Evolutionary conservation across 1,140 invertebrate species (phyloP), one percentile per base, ranked within the genome.

Genomic region (Trachelipus rathkii): DNA sequence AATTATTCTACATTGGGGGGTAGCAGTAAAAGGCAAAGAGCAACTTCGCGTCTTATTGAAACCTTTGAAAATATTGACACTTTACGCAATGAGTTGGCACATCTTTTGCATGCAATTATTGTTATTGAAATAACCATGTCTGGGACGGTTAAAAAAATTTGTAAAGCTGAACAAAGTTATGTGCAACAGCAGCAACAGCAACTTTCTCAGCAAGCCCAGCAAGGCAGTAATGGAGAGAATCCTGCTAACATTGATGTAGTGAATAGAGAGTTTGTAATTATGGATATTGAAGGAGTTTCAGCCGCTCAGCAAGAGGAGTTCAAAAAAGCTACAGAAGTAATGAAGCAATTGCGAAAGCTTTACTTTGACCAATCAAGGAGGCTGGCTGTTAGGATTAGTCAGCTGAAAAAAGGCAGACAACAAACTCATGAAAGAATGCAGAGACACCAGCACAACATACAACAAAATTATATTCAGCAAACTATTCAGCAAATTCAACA

Each of bases 21-120:
- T 70, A 79, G 74, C 71, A 81, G 80, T 71, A 81, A 81, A 50
- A 75, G 80, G 11, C 80, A 81, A 60, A 71, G 80, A 66, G 80
- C 80, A 44, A 81, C 80, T n/a, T 79, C 77, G 19, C 75, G 80
- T 44, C 77, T 81, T n/a, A 81, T 81, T 77, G 80, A 81, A 70
- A 81, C 80, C 21, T 81, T 81, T 77, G 80, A 81, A 72, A 81
- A 78, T 69, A 81, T 81, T 77, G 80, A 81, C 74, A 24, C 77
- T 8, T 73, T 81, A 19, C 75, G 80, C 33, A 71, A 77, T 23
- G 77, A 81, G 71, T 46, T 81, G 60, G 77, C 80, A n/a, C 77
- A 79, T 46, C 78, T 78, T 24, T 72, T 79, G 73, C 80, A 81
- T 67, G 76, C 75, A 46, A 75, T 81, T 15, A 78, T 81, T 67